phyloP scores from a whole-genome alignment of 2,797 vertebrate species.

The Jordanella pulchra region DNA sequence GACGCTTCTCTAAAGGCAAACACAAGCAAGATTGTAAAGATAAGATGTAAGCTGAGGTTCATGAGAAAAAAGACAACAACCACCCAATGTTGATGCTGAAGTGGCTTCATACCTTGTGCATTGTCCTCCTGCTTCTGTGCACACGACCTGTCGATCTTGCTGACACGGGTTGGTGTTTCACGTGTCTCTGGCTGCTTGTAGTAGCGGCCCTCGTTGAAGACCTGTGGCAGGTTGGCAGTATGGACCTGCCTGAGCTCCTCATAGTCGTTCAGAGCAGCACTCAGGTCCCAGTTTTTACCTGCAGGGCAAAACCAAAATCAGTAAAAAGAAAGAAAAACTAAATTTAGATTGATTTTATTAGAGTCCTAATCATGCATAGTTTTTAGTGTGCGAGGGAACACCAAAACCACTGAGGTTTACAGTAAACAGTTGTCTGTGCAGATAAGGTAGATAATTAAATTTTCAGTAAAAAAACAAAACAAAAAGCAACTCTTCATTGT shows the following conservation, averaged over 20 bases:
- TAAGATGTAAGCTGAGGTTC: constrained; percentile 7
- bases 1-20: constrained; percentile 87
- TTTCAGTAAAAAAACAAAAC: not conserved
- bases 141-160: constrained; percentile 85
- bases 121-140: constrained; percentile 92
- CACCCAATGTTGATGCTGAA: not conserved
- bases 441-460: not conserved
- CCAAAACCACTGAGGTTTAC: constrained; percentile 18
- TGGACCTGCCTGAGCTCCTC: constrained; percentile 98
- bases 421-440: constrained; percentile 26
- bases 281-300: constrained; percentile 99
- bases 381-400: not conserved
- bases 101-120: constrained; percentile 84
- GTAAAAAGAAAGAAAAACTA: not conserved
- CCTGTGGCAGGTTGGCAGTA: constrained; percentile 94
- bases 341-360: not conserved
- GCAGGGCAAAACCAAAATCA: constrained; percentile 31
- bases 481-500: not conserved
- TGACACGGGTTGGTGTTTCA: constrained; percentile 85
- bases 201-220: constrained; percentile 93
- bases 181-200: constrained; percentile 85
- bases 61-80: not conserved
- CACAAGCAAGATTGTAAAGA: not conserved
- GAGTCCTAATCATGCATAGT: not conserved
- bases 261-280: constrained; percentile 93